Percentiles rank a stretch among this genome's conserved stretches.
Evolutionary conservation across 2,797 vertebrate species (phyloP).

Genomic region (Gymnocypris eckloni): DNA sequence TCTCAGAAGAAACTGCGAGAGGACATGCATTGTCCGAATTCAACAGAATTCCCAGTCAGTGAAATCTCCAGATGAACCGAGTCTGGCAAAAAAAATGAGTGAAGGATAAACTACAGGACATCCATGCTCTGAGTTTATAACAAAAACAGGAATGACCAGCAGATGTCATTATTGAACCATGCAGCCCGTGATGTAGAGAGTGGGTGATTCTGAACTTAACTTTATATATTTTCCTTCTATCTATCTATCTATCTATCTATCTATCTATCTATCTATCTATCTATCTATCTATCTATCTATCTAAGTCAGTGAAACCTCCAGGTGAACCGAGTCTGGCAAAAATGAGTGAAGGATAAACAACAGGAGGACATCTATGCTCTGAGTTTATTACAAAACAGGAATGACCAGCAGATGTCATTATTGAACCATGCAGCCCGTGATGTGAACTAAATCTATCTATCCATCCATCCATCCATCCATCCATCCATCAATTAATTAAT

Average conservation of each 20-base stretch:
- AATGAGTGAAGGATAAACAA: neutral
- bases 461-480: neutral
- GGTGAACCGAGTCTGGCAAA: neutral
- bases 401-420: conserved; percentile 66
- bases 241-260: neutral
- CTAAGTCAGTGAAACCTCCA: neutral
- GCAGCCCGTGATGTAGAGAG: neutral
- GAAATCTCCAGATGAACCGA: neutral
- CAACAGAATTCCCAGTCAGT: neutral
- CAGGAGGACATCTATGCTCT: neutral
- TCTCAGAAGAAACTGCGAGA: neutral
- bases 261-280: neutral
- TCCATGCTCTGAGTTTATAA: neutral
- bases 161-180: conserved; percentile 58
- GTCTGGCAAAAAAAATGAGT: neutral
- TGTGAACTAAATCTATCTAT: neutral
- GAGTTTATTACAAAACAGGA: conserved; percentile 1
- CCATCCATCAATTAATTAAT: too few species aligned
- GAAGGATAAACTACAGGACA: neutral
- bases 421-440: neutral
- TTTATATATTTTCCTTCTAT: neutral
- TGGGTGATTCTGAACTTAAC: neutral
- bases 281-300: neutral
- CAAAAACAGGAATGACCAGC: conserved; percentile 55
- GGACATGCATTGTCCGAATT: neutral